Conservation (phyloP, 2,888 invertebrate species). For the Heteropelma amictum region DNA sequence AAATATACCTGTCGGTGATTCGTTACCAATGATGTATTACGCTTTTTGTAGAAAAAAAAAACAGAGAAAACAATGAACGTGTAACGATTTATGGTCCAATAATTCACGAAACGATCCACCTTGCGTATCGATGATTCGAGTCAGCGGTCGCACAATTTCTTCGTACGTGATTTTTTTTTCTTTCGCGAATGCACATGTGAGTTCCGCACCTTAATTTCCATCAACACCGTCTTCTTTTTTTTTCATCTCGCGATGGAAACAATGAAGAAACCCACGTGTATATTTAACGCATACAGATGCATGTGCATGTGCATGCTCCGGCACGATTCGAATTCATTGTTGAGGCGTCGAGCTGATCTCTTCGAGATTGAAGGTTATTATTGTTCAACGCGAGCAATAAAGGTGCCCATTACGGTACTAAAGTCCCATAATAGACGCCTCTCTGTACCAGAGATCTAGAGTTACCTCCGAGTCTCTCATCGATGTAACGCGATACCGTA, state of each 20-base stretch:
- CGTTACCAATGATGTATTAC: no score
- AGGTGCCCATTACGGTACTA: slow-evolving; percentile 61
- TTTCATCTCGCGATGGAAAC: slow-evolving; percentile 51
- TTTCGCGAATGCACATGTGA: neutral
- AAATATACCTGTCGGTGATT: no score
- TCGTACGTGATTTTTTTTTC: slow-evolving; percentile 2
- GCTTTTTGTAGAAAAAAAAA: neutral
- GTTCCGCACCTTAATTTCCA: slow-evolving; percentile 31
- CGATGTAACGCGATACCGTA: slow-evolving; percentile 40
- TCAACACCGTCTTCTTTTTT: slow-evolving; percentile 34
- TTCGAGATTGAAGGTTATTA: slow-evolving; percentile 66
- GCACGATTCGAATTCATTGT: slow-evolving; percentile 66
- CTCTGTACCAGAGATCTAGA: slow-evolving; percentile 52
- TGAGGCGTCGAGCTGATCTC: slow-evolving; percentile 57
- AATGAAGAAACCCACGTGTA: slow-evolving; percentile 63
- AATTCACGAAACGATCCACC: slow-evolving; percentile 38
- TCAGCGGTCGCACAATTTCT: neutral
- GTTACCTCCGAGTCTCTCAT: slow-evolving; percentile 60
- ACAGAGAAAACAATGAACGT: no score
- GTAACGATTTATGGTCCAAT: slow-evolving; percentile 35
- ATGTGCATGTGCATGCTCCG: slow-evolving; percentile 16
- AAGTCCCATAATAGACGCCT: slow-evolving; percentile 47
- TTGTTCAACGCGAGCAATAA: slow-evolving; percentile 68
- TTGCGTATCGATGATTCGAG: slow-evolving; percentile 29
- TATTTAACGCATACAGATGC: neutral